Conservation (phyloP, 2,797 vertebrate genomes). For the Phalanger gymnotis region DNA sequence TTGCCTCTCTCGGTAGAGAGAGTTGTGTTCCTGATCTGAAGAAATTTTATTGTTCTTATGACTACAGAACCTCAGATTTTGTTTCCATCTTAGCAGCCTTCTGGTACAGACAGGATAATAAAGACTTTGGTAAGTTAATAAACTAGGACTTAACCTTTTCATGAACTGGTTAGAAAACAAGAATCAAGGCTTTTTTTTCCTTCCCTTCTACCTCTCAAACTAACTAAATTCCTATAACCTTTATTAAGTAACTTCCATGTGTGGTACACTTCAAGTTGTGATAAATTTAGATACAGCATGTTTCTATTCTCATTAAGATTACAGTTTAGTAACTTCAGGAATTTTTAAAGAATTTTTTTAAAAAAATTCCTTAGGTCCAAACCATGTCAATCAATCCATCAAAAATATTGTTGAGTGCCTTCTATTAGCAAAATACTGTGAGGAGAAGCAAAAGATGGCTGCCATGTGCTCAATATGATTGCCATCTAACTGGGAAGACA, state of each 20-base stretch:
- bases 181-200: background rate
- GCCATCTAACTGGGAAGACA: background rate
- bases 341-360: background rate
- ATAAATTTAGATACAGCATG: background rate
- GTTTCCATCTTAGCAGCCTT: constrained; percentile 38
- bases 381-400: constrained; percentile 28
- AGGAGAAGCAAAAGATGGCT: background rate
- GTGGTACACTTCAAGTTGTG: background rate
- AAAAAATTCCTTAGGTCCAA: background rate
- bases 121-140: constrained; percentile 48
- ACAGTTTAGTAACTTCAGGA: background rate
- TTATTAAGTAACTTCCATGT: background rate
- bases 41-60: constrained; percentile 69
- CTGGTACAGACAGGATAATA: constrained; percentile 46
- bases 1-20: constrained; percentile 75
- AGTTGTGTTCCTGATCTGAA: constrained; percentile 75
- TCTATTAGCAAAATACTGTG: background rate
- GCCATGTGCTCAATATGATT: background rate
- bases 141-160: background rate
- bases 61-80: constrained; percentile 59
- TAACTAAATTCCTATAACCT: background rate
- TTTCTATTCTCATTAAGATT: background rate
- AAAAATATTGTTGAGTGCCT: constrained; percentile 19
- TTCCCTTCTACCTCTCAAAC: background rate
- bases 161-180: constrained; percentile 38